Evolutionary conservation across 2,113 vertebrate species (phyloP).

Genomic region (Dendropsophus ebraccatus): DNA sequence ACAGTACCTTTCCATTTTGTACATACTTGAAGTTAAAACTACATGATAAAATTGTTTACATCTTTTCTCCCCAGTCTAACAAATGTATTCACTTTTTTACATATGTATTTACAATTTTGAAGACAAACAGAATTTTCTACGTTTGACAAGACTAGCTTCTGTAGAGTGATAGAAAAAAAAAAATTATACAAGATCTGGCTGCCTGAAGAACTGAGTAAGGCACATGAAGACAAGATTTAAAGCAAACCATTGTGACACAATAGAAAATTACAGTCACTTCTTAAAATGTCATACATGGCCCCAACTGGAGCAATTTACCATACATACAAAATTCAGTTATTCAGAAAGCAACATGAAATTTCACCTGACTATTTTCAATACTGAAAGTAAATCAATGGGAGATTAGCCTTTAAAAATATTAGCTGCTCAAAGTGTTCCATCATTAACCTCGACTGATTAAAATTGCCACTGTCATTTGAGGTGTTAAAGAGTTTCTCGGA

Average conservation of each 20-base stretch:
- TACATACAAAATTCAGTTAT: slow-evolving; percentile 62
- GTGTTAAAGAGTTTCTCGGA: slow-evolving; percentile 93
- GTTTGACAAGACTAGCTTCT: slow-evolving; percentile 66
- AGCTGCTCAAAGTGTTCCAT: slow-evolving; percentile 95
- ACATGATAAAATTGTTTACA: slow-evolving; percentile 74
- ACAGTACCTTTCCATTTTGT: slow-evolving; percentile 80
- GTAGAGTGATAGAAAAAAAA: slow-evolving; percentile 66
- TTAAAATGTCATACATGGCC: slow-evolving; percentile 70
- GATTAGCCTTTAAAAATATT: slow-evolving; percentile 96
- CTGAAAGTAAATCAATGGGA: slow-evolving; percentile 97
- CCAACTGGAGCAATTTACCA: slow-evolving; percentile 64
- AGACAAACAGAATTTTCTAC: slow-evolving; percentile 69
- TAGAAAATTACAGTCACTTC: slow-evolving; percentile 68
- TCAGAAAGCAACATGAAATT: slow-evolving; percentile 63
- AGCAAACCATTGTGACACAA: slow-evolving; percentile 68
- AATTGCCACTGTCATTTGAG: slow-evolving; percentile 81
- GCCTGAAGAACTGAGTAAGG: slow-evolving; percentile 88
- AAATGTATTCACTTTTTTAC: slow-evolving; percentile 68
- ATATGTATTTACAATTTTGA: slow-evolving; percentile 71
- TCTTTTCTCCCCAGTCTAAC: slow-evolving; percentile 69
- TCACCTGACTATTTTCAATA: slow-evolving; percentile 80
- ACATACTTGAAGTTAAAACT: slow-evolving; percentile 76
- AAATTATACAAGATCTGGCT: slow-evolving; percentile 72
- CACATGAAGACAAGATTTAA: slow-evolving; percentile 81
- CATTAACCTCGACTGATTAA: slow-evolving; percentile 85